phyloP scores from a whole-genome alignment of 2,113 vertebrate genomes.

The Penelope pileata region DNA sequence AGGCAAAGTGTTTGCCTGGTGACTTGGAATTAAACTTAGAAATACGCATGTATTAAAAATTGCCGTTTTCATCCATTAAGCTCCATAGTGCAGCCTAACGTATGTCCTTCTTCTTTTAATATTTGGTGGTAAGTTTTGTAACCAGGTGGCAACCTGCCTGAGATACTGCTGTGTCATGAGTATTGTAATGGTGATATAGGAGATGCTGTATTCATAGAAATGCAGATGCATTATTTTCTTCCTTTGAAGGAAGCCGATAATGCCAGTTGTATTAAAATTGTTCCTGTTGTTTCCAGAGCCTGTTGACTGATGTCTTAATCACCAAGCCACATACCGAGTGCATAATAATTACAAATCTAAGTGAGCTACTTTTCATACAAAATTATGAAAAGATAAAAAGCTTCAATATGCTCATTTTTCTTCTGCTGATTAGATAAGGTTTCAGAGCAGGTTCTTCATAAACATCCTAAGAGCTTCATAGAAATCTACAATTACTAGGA shows the following conservation, averaged over 20 bases:
- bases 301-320: neutral
- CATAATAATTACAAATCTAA: neutral
- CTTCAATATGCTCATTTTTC: neutral
- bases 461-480: neutral
- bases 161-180: neutral
- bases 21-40: slow-evolving; percentile 18
- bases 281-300: neutral
- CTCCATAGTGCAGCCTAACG: neutral
- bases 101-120: neutral
- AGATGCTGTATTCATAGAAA: neutral
- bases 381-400: neutral
- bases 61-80: neutral
- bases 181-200: neutral
- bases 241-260: neutral
- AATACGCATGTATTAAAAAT: neutral
- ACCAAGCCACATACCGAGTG: neutral
- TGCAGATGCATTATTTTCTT: neutral
- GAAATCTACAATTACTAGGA: neutral
- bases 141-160: neutral
- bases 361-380: neutral
- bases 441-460: neutral
- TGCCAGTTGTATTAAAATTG: neutral
- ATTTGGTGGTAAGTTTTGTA: neutral
- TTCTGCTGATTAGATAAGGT: neutral
- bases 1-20: slow-evolving; percentile 3